Conservation (phyloP, 2,888 invertebrate genomes). For the Diarsia brunnea region DNA sequence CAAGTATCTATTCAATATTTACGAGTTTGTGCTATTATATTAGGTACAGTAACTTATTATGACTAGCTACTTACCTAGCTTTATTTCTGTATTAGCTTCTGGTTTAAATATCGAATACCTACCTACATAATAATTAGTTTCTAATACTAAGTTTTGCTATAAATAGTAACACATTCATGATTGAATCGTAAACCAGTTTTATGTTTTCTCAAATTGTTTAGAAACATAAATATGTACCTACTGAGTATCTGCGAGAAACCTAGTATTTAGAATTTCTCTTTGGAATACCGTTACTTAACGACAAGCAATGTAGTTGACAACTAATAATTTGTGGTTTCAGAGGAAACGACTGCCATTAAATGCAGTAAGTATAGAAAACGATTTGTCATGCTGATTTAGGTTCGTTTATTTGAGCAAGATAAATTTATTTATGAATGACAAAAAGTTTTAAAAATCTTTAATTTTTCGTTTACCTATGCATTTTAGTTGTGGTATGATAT, state of each 20-base stretch:
- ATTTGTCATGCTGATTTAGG: conserved; percentile 2
- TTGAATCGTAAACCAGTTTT: conserved; percentile 6
- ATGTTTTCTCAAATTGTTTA: conserved; percentile 12
- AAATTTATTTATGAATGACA: background rate
- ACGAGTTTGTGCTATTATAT: background rate
- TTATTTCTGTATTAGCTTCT: background rate
- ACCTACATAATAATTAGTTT: background rate
- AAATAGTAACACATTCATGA: background rate
- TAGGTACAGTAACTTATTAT: too few relatives aligned
- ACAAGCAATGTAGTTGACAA: conserved; percentile 45
- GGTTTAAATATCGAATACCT: background rate
- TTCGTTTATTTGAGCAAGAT: background rate
- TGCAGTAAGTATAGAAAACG: conserved; percentile 19
- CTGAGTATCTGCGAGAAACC: conserved; percentile 48
- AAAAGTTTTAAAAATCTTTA: background rate
- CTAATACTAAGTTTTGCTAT: background rate
- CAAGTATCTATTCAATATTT: conserved; percentile 8
- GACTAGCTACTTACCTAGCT: background rate
- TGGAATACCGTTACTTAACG: conserved; percentile 37
- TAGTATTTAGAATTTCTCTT: conserved; percentile 62
- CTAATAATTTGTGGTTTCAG: conserved; percentile 57
- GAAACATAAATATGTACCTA: background rate
- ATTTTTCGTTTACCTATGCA: too few relatives aligned
- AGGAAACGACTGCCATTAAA: conserved; percentile 42
- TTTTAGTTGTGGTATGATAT: too few relatives aligned